Evolutionary conservation across 2,797 vertebrate species (phyloP).

Genomic region (Mormyrops boulengeri): DNA sequence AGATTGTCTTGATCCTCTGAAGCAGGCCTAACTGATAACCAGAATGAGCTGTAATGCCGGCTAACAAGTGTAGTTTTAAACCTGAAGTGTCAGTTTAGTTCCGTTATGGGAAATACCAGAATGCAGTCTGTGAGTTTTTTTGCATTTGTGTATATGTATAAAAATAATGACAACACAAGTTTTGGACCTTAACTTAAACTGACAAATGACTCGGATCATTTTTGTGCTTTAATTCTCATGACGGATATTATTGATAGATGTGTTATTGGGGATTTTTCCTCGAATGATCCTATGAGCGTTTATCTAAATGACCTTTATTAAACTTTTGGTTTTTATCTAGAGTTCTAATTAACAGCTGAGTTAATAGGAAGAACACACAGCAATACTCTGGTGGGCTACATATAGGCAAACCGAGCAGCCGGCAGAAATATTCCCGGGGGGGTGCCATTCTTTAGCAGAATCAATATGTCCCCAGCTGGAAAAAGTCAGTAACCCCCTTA

Average conservation of each 20-base stretch:
- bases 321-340: not conserved
- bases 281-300: not conserved
- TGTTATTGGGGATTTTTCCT: not conserved
- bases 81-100: not conserved
- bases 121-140: slow-evolving; percentile 1
- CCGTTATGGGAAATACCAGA: not conserved
- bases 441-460: slow-evolving; percentile 36
- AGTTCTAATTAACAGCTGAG: not conserved
- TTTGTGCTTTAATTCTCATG: not conserved
- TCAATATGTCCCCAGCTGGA: slow-evolving; percentile 33
- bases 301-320: not conserved
- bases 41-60: not conserved
- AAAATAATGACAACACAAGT: not conserved
- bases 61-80: not conserved
- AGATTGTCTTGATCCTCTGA: not conserved
- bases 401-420: not conserved
- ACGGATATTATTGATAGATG: not conserved
- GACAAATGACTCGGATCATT: not conserved
- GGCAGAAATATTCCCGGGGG: slow-evolving; percentile 10
- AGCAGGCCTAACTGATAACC: not conserved
- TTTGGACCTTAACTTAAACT: not conserved
- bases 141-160: not conserved
- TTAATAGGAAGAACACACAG: not conserved
- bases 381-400: not conserved
- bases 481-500: slow-evolving; percentile 40